phyloP scores from a whole-genome alignment of 2,888 invertebrate species.

The Andrena trimmerana region DNA sequence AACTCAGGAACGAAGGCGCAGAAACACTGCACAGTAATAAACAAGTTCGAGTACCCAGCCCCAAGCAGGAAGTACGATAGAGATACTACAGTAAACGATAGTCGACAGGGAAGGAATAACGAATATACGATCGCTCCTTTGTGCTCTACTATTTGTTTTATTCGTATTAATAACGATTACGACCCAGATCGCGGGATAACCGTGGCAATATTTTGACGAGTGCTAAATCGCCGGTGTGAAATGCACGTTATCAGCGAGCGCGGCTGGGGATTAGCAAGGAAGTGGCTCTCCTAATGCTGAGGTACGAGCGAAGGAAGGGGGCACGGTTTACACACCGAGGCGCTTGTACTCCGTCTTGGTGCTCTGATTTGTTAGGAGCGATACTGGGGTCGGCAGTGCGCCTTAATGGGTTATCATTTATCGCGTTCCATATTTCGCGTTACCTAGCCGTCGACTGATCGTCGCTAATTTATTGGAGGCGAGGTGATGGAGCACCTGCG shows the following conservation, averaged over 20 bases:
- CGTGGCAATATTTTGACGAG: slow-evolving; percentile 43
- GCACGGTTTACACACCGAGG: slow-evolving; percentile 9
- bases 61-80: neutral
- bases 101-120: neutral
- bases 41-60: neutral
- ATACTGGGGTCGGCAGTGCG: slow-evolving; percentile 35
- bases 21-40: neutral
- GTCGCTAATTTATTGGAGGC: slow-evolving; percentile 52
- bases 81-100: slow-evolving; percentile 4
- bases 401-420: slow-evolving; percentile 56
- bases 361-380: slow-evolving; percentile 54
- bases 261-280: slow-evolving; percentile 20
- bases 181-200: neutral
- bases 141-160: neutral
- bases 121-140: neutral
- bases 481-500: slow-evolving; percentile 43
- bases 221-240: neutral
- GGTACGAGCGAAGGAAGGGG: neutral
- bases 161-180: neutral
- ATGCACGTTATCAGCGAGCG: slow-evolving; percentile 7
- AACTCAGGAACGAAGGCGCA: too few relatives aligned
- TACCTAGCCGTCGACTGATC: slow-evolving; percentile 44
- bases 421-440: slow-evolving; percentile 58
- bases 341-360: slow-evolving; percentile 28
- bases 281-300: slow-evolving; percentile 21